Base-by-base conservation (phyloP, 2,888 invertebrate genomes). In the Lampropteryx suffumata region DNA sequence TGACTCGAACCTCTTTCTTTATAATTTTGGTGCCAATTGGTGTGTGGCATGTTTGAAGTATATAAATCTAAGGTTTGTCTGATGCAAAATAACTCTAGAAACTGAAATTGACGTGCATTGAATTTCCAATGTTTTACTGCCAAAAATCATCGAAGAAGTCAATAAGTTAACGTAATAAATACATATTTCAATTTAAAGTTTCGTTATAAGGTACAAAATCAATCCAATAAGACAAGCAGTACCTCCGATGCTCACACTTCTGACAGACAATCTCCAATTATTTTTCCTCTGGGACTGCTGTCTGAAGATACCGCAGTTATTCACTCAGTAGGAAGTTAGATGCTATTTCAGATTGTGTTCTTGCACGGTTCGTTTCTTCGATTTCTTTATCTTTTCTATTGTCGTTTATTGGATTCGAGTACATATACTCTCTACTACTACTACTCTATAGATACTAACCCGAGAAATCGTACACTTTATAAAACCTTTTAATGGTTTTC, bases 291-390 rank as follows among this genome's bases (percentile, higher is more conserved):
- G 37, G 34, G 42, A 40, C 10, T 39, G 10, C 28, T 40, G 30
- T 24, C 45, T 29, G 10, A 10, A 47, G 26, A 13, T 40, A 27
- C 36, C 13, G 30, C 8, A 36, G 42, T 36, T 36, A 43, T 32
- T 33, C 36, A 41, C 37, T 53, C 39, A 30, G 26, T 29, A 34
- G 27, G 39, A 53, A 53, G 49, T 54, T 53, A 32, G 49, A 57
- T 55, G 42, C 39, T 47, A 44, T 53, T 57, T 49, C 34, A 50
- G 49, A 59, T 57, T 55, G 53, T 52, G 50, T 33, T 43, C 40
- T 36, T 46, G 28, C 50, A 37, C 48, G 35, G 33, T 13, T 45
- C 7, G 33, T 32, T 55, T 17, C 34, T 52, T 46, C 40, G 36
- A 46, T 50, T 55, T 34, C 33, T 45, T 49, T 47, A 42, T 56